Percentiles rank a stretch among this genome's conserved stretches.
Conservation (phyloP, 2,888 invertebrate genomes). For the Branchellion lobata region DNA sequence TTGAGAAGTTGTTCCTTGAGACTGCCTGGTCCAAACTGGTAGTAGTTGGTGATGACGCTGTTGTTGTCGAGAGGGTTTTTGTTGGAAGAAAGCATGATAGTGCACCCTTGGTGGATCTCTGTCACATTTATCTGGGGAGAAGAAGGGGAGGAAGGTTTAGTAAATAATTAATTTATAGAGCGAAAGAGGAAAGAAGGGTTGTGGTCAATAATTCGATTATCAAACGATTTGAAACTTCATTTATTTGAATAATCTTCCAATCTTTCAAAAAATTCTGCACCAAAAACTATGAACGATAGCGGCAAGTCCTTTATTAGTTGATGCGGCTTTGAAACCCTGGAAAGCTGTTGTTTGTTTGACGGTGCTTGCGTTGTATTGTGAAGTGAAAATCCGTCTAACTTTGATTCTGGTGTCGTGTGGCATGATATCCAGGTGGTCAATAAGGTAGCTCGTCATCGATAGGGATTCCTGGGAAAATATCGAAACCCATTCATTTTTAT, state of each 20-base stretch:
- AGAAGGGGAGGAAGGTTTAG: no score
- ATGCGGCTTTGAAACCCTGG: no score
- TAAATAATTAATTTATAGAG: no score
- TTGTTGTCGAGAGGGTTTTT: conserved; percentile 33
- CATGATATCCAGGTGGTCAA: background rate
- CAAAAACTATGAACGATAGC: no score
- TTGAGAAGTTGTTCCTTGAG: conserved; percentile 12
- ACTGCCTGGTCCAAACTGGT: conserved; percentile 12
- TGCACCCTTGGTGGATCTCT: conserved; percentile 30
- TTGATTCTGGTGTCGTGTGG: conserved; percentile 14
- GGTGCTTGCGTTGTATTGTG: background rate
- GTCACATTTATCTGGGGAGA: conserved; percentile 24
- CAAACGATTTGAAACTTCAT: background rate
- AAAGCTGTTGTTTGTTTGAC: no score
- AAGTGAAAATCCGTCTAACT: background rate
- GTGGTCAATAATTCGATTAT: background rate
- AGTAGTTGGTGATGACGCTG: conserved; percentile 40
- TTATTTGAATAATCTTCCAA: background rate
- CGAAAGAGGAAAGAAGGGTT: no score
- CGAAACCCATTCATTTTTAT: no score
- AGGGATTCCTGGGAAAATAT: background rate
- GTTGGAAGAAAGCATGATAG: conserved; percentile 9
- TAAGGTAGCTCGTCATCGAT: background rate
- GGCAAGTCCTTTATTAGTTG: no score
- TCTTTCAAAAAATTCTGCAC: background rate